Percentiles rank a stretch among this genome's conserved stretches.
phyloP scores from a whole-genome alignment of 37 sponge, comb jelly and placozoan genomes.

The Ephydatia muelleri region DNA sequence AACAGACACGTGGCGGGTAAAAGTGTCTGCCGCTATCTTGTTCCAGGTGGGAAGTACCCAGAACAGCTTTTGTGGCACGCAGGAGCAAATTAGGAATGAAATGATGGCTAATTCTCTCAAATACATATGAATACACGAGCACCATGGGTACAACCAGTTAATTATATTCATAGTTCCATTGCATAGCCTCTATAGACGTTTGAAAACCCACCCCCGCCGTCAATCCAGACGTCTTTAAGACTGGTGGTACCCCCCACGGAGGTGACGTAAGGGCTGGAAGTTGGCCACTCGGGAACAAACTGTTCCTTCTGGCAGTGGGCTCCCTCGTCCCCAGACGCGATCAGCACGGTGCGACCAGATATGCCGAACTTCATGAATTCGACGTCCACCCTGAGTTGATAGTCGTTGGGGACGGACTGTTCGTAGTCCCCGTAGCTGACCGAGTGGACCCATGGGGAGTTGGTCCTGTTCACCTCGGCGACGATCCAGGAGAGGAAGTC shows the following conservation, averaged over 20 bases:
- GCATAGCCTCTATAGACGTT: too few relatives aligned
- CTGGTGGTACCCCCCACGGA: constrained; percentile 84
- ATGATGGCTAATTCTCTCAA: too few relatives aligned
- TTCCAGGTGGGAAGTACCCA: too few relatives aligned
- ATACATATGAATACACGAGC: too few relatives aligned
- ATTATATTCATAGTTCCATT: too few relatives aligned
- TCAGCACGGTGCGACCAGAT: constrained; percentile 80
- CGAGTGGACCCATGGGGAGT: constrained; percentile 84
- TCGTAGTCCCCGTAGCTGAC: constrained; percentile 91
- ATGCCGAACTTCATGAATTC: constrained; percentile 94
- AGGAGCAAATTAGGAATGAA: too few relatives aligned
- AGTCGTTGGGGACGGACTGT: constrained; percentile 55
- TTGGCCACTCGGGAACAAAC: constrained; percentile 79
- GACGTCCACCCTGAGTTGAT: constrained; percentile 59
- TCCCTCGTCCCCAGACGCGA: constrained; percentile 87
- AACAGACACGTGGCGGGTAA: too few relatives aligned
- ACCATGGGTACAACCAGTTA: too few relatives aligned
- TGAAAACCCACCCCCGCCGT: constrained; percentile 92
- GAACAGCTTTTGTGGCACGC: too few relatives aligned
- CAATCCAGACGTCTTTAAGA: constrained; percentile 40
- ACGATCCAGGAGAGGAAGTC: constrained; percentile 90
- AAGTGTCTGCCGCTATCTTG: too few relatives aligned
- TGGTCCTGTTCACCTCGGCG: constrained; percentile 66
- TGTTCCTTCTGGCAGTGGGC: constrained; percentile 35
- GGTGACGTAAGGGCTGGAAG: constrained; percentile 86